These are phyloP conservation scores for Melanostigma gelatinosum DNA, from an alignment of 2,113 vertebrate species.

Conservation along the genomic window DNA sequence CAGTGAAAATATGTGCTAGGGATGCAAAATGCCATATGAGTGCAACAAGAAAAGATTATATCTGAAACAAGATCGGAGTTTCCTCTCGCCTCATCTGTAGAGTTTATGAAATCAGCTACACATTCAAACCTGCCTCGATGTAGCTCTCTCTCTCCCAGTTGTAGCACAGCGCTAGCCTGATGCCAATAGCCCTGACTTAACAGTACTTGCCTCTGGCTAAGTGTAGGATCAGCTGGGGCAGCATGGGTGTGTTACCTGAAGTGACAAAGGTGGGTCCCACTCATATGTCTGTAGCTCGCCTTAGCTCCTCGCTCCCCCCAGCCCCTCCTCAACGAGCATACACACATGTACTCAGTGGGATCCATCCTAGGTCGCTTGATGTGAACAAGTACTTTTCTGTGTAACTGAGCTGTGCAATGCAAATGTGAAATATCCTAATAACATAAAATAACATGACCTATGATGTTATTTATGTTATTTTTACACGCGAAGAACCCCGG, in stretches of 20 bases:
- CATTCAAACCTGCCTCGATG: not conserved
- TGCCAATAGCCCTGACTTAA: constrained; percentile 92
- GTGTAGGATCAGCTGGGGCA: constrained; percentile 86
- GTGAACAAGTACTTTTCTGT: constrained; percentile 58
- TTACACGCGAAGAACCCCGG: constrained; percentile 99
- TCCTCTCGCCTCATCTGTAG: not conserved
- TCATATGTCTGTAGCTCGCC: constrained; percentile 90
- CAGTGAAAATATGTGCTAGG: not conserved
- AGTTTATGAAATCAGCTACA: not conserved
- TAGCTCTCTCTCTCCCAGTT: constrained; percentile 28
- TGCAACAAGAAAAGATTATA: not conserved
- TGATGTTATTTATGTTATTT: constrained; percentile 99
- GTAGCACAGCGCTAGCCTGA: constrained; percentile 33
- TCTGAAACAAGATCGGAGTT: not conserved
- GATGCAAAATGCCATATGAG: not conserved
- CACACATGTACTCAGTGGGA: constrained; percentile 92
- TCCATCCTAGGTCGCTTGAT: constrained; percentile 92
- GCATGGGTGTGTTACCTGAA: constrained; percentile 95
- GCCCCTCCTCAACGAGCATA: constrained; percentile 80
- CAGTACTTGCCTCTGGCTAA: constrained; percentile 88
- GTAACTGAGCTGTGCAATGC: constrained; percentile 90
- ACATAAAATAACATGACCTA: constrained; percentile 99
- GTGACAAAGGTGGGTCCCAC: constrained; percentile 97
- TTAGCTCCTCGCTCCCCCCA: constrained; percentile 83
- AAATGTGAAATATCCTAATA: constrained; percentile 97